Evolutionary conservation across 2,113 vertebrate species (phyloP), one percentile per base, ranked within the genome.

Genomic region (Pyxicephalus adspersus): DNA sequence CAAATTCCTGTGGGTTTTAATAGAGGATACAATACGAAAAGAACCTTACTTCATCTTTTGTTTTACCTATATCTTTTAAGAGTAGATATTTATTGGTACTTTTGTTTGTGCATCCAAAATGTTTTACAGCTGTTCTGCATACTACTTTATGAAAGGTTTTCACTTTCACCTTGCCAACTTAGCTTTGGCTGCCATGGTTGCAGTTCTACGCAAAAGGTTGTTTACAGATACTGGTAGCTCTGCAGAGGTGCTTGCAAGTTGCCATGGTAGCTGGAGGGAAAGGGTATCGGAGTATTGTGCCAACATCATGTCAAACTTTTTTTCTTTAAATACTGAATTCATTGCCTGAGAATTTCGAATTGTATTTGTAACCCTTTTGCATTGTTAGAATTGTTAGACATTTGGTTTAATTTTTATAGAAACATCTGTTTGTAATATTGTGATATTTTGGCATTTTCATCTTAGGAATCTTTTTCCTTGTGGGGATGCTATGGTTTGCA

Each of bases 401-500:
- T 34, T n/a, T 4, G 6, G 6, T 34, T 3, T 6, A 34, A 4
- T 34, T 34, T 4, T 34, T 34, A 4, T 34, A 34, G 3, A 34
- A 6, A 34, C 8, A 1, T 8, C 11, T 38, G 38, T 45, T 45
- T 45, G 11, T 45, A 45, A 45, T 45, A n/a, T n/a, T n/a, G 38
- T 45, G 9, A 45, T 45, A 45, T 11, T 60, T 64, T 15, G 9
- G 34, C 7, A 23, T 25, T 31, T 87, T 26, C 28, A 77, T 82
- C 84, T 9, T 87, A 99, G 98, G 87, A 97, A 99, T 83, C 93
- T 99, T 82, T 99, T 99, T 83, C 98, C 98, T 0, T 99, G 97
- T 72, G 98, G 98, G 0, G 98, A 99, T 83, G 96, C 97, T 2
- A 99, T 99, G 98, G 98, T 99, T 81, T 99, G 97, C 88, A 99